phyloP scores from a whole-genome alignment of 2,888 invertebrate species.

The Drosophila monieri region DNA sequence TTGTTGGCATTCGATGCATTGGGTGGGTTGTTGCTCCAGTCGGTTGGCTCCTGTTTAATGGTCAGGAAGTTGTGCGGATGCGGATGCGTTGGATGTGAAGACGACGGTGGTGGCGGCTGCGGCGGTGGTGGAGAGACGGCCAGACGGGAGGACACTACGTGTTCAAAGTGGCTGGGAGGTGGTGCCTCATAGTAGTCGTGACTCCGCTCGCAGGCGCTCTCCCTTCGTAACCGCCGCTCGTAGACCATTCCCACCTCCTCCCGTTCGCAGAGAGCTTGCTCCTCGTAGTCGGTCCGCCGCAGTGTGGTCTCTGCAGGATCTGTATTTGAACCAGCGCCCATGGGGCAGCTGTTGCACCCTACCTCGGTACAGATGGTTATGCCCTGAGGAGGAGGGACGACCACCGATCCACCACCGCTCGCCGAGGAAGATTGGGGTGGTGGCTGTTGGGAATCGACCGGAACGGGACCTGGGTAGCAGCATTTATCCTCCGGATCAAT shows the following conservation, averaged over 20 bases:
- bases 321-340: slow-evolving; percentile 55
- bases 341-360: slow-evolving; percentile 71
- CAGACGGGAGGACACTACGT: slow-evolving; percentile 57
- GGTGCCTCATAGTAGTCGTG: slow-evolving; percentile 69
- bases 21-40: slow-evolving; percentile 85
- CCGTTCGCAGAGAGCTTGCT: slow-evolving; percentile 58
- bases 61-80: slow-evolving; percentile 73
- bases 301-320: slow-evolving; percentile 55
- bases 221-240: slow-evolving; percentile 62
- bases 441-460: slow-evolving; percentile 58
- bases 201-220: slow-evolving; percentile 64
- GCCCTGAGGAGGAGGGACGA: slow-evolving; percentile 48
- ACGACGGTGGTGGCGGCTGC: slow-evolving; percentile 12
- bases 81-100: slow-evolving; percentile 47
- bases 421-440: slow-evolving; percentile 35
- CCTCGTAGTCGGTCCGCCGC: slow-evolving; percentile 66
- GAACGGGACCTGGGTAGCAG: slow-evolving; percentile 65
- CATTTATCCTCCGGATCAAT: slow-evolving; percentile 83
- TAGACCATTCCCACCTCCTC: slow-evolving; percentile 67
- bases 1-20: slow-evolving; percentile 48
- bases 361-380: slow-evolving; percentile 75
- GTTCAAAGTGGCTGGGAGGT: slow-evolving; percentile 57
- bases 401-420: slow-evolving; percentile 14
- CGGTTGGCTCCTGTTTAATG: slow-evolving; percentile 88
- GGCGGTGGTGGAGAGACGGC: slow-evolving; percentile 53